Percentiles rank a stretch among this genome's conserved stretches.
These are phyloP conservation scores for Lipophrys pholis DNA, from an alignment of 2,113 vertebrate genomes.

Conservation along the genomic window DNA sequence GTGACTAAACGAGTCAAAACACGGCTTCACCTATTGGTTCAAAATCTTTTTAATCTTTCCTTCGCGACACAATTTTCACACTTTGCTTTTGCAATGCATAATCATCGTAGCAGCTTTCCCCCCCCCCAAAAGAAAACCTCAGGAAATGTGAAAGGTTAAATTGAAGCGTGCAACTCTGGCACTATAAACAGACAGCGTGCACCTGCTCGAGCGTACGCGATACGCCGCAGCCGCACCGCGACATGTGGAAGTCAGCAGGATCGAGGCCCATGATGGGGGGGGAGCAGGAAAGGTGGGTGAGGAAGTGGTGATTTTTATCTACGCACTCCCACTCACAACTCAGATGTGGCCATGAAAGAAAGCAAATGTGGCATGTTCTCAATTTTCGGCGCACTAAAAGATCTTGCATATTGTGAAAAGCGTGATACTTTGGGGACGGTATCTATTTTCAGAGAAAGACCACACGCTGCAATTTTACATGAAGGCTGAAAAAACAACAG, in stretches of 20 bases:
- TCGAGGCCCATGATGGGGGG: slow-evolving; percentile 50
- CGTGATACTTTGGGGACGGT: not conserved
- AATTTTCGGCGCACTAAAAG: slow-evolving; percentile 9
- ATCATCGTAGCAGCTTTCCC: slow-evolving; percentile 21
- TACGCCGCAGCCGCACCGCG: slow-evolving; percentile 10
- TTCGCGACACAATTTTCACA: not conserved
- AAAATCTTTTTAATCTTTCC: slow-evolving; percentile 6
- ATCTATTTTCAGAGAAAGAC: not conserved
- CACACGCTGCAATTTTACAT: not conserved
- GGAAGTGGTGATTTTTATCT: slow-evolving; percentile 68
- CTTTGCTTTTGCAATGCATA: slow-evolving; percentile 19
- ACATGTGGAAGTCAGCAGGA: slow-evolving; percentile 47
- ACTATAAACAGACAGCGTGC: slow-evolving; percentile 56
- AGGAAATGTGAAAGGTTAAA: slow-evolving; percentile 64
- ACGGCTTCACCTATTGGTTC: not conserved
- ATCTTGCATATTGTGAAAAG: slow-evolving; percentile 1
- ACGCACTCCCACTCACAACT: slow-evolving; percentile 41
- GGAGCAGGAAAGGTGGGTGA: slow-evolving; percentile 68
- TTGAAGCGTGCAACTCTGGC: slow-evolving; percentile 59
- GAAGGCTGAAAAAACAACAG: not conserved
- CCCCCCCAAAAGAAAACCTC: slow-evolving; percentile 17
- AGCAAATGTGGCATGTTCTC: slow-evolving; percentile 17
- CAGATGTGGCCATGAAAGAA: slow-evolving; percentile 45
- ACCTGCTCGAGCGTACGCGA: slow-evolving; percentile 40
- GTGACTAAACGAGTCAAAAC: too few relatives aligned